Evolutionary conservation across 2,888 invertebrate genomes (phyloP).

Genomic region (Cosmia trapezina): DNA sequence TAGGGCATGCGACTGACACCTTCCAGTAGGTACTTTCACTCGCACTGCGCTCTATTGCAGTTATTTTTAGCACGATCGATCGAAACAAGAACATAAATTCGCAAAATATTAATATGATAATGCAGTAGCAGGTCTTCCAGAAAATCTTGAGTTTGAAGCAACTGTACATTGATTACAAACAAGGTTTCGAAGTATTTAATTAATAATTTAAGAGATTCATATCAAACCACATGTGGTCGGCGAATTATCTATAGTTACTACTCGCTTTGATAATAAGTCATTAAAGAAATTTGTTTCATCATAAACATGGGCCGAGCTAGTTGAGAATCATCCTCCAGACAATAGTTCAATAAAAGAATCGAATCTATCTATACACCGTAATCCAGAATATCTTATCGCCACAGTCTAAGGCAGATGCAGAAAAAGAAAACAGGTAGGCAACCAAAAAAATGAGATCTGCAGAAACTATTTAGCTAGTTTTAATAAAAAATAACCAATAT

Average conservation of each 20-base stretch:
- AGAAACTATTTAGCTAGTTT: not conserved
- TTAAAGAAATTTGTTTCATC: not conserved
- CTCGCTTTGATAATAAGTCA: not conserved
- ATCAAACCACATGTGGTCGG: not conserved
- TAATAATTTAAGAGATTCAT: not conserved
- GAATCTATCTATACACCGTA: not conserved
- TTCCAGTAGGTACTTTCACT: not conserved
- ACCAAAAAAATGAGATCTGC: not conserved
- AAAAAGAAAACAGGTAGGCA: not conserved
- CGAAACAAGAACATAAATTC: not conserved
- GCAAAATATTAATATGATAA: slow-evolving; percentile 41
- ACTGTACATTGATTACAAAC: not conserved
- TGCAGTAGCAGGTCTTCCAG: not conserved
- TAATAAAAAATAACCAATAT: not conserved
- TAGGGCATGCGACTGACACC: not conserved
- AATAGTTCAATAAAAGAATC: not conserved
- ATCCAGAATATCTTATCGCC: not conserved
- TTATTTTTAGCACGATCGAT: slow-evolving; percentile 13
- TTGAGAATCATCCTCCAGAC: not conserved
- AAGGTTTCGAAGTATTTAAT: not conserved
- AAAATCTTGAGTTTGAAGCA: not conserved
- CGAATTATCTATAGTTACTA: not conserved
- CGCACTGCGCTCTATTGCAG: slow-evolving; percentile 12
- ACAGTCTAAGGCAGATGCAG: not conserved
- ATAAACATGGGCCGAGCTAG: not conserved